Evolutionary conservation across 2,113 vertebrate species (phyloP).

Genomic region (Mustela nigripes): DNA sequence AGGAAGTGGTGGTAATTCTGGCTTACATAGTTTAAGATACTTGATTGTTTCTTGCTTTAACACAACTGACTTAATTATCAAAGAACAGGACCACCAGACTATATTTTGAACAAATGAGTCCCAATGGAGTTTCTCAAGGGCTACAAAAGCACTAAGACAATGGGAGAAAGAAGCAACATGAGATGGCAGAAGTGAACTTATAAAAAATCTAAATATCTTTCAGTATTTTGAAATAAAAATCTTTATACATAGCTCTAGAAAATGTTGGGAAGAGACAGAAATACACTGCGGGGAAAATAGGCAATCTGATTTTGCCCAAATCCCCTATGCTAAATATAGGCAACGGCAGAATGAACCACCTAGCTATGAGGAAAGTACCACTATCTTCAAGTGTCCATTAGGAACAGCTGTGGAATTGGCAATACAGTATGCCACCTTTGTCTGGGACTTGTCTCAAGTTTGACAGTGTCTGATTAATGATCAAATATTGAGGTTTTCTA

Average conservation of each 20-base stretch:
- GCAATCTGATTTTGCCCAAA: conserved; percentile 25
- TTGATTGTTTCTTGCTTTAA: neutral
- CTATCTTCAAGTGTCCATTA: neutral
- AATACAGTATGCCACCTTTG: neutral
- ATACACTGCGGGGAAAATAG: neutral
- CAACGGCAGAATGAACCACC: neutral
- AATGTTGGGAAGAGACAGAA: conserved; percentile 15
- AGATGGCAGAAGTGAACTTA: neutral
- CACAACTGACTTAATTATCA: conserved; percentile 20
- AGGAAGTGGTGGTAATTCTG: neutral
- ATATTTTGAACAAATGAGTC: neutral
- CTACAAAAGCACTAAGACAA: neutral
- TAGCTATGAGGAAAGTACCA: neutral
- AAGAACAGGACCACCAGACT: neutral
- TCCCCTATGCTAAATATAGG: neutral
- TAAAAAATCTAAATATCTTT: neutral
- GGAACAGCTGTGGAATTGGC: neutral
- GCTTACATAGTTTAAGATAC: neutral
- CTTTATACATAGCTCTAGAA: neutral
- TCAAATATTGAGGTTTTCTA: conserved; percentile 61
- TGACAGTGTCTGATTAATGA: conserved; percentile 64
- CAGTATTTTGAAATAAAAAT: conserved; percentile 35
- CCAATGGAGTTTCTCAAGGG: conserved; percentile 13
- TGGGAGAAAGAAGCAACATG: neutral
- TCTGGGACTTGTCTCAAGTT: conserved; percentile 49